Conservation (phyloP, 1,140 invertebrate genomes). For the Brachionus asplanchnoidis region DNA sequence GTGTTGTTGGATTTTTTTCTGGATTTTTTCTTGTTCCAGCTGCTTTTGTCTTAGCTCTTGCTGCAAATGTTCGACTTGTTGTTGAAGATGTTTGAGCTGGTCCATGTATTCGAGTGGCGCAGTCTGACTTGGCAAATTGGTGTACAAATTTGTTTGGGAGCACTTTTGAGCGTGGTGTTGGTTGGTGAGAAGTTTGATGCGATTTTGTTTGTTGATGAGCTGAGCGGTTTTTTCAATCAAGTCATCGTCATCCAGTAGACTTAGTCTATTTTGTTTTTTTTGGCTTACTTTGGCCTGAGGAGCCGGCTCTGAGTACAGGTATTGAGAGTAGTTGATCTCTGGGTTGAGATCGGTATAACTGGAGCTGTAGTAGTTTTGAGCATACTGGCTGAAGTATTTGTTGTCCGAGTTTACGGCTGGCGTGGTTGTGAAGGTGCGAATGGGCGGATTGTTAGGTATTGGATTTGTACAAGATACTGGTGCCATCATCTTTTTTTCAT, state of each 20-base stretch:
- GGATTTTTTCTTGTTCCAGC: neutral
- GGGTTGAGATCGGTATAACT: neutral
- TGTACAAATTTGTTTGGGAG: neutral
- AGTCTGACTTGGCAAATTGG: neutral
- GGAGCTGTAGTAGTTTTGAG: neutral
- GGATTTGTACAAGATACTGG: neutral
- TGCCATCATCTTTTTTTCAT: neutral
- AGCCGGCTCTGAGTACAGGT: neutral
- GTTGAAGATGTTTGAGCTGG: neutral
- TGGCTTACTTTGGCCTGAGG: neutral
- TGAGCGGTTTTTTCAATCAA: constrained; percentile 1
- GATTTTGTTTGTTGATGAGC: neutral
- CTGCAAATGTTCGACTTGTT: neutral
- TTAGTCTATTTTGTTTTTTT: neutral
- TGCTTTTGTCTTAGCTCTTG: neutral
- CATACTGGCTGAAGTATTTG: neutral
- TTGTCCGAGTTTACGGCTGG: neutral
- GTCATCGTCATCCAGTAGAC: neutral
- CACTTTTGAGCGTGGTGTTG: neutral
- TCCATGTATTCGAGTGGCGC: neutral
- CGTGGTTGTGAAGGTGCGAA: neutral
- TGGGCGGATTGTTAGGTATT: neutral
- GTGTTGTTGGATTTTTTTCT: neutral
- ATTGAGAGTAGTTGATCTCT: neutral
- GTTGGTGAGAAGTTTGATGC: neutral